Percentiles rank a stretch among this genome's conserved stretches.
Evolutionary conservation across 2,888 invertebrate species (phyloP).

Genomic region (Eupeodes latifasciatus): DNA sequence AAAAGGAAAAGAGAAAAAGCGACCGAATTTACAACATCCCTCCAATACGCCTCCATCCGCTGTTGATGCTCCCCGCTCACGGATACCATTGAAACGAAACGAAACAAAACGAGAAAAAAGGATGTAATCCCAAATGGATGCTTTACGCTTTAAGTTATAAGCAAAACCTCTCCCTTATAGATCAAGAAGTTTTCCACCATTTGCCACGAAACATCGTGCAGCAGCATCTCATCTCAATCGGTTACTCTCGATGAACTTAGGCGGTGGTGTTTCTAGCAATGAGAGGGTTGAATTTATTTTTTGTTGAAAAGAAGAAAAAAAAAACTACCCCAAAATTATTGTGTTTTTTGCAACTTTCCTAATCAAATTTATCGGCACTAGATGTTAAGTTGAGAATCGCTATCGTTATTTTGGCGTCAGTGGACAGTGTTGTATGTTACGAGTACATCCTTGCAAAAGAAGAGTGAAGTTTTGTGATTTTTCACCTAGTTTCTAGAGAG

Average conservation of each 20-base stretch:
- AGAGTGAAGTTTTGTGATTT: slow-evolving; percentile 17
- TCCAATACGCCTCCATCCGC: slow-evolving; percentile 24
- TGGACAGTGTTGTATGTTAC: neutral
- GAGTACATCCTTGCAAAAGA: neutral
- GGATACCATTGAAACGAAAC: slow-evolving; percentile 67
- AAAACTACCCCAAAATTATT: slow-evolving; percentile 44
- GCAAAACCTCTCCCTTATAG: slow-evolving; percentile 73
- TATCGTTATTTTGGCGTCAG: neutral
- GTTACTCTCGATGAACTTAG: slow-evolving; percentile 73
- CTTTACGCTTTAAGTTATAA: slow-evolving; percentile 73
- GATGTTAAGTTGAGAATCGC: slow-evolving; percentile 22
- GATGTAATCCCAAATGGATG: slow-evolving; percentile 76
- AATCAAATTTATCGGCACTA: slow-evolving; percentile 34
- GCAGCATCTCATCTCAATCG: slow-evolving; percentile 74
- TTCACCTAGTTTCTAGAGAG: neutral
- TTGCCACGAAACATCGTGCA: slow-evolving; percentile 75
- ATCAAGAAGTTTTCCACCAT: slow-evolving; percentile 73
- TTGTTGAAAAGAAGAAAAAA: slow-evolving; percentile 5
- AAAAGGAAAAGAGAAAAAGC: slow-evolving; percentile 67
- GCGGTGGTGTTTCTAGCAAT: slow-evolving; percentile 70
- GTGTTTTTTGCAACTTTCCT: slow-evolving; percentile 35
- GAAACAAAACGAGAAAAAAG: slow-evolving; percentile 54
- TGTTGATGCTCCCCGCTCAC: slow-evolving; percentile 33
- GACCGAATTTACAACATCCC: slow-evolving; percentile 63
- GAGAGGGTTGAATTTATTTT: slow-evolving; percentile 60